These are phyloP conservation scores for Neolamprologus brichardi DNA, from an alignment of 2,113 vertebrate species.

Conservation along the genomic window DNA sequence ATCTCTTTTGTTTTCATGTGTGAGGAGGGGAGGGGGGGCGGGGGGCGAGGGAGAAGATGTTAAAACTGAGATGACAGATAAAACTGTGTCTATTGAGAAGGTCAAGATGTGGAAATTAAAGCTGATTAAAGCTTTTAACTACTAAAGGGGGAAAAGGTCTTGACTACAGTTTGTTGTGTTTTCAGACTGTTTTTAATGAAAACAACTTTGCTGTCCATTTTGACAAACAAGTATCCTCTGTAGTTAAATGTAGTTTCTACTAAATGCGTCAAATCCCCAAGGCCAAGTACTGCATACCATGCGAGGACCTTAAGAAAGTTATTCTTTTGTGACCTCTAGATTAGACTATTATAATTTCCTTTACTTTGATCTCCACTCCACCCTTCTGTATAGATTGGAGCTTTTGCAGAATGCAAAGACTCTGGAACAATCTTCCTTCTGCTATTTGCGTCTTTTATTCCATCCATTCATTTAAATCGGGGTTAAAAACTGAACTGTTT, in stretches of 20 bases:
- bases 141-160: neutral
- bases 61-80: no score
- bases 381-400: neutral
- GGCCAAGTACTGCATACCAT: neutral
- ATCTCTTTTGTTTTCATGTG: no score
- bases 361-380: neutral
- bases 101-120: no score
- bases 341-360: neutral
- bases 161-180: neutral
- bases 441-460: neutral
- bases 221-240: neutral
- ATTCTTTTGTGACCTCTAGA: neutral
- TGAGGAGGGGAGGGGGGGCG: fast-evolving
- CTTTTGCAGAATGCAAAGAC: neutral
- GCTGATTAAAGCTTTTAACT: neutral
- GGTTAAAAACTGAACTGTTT: fast-evolving
- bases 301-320: neutral
- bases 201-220: neutral
- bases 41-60: no score
- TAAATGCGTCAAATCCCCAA: neutral
- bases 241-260: neutral
- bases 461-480: neutral
- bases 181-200: neutral
- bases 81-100: no score
- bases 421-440: neutral